Base-by-base conservation (phyloP, 2,113 vertebrate species). In the Bufo gargarizans region DNA sequence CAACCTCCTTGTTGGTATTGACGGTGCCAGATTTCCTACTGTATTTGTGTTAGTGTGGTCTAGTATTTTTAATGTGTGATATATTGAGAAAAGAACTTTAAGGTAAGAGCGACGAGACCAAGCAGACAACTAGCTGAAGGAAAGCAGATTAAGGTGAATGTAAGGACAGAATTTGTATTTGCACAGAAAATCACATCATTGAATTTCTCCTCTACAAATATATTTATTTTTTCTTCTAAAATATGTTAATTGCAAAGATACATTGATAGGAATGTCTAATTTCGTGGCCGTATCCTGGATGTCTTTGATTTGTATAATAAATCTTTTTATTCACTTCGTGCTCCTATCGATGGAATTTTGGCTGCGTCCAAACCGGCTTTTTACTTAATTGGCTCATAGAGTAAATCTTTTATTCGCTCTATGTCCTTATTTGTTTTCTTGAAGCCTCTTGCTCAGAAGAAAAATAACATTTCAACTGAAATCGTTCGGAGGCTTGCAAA, bases 301-400 rank as follows among this genome's bases (percentile, higher is more conserved):
- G 33, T 71, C 82, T 71, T 74, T 74, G 83, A 85, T 85, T 84
- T 56, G 55, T 45, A 84, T 84, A 84, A 84, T 74, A 85, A 86
- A 86, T 86, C 72, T 77, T 49, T 77, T 76, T 76, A 86, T 86
- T 86, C 59, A 63, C 61, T 53, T 78, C 74, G 12, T 63, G 58
- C 74, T 53, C 61, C 74, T 78, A 78, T 86, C 85, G 76, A 78
- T 86, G 85, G 85, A 86, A 78, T 86, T 63, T 78, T 86, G 72
- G 85, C 74, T 65, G 10, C 19, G 45, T 63, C 74, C 85, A 67
- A 65, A 78, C 49, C 59, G 5, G 85, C 85, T 78, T 86, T 86
- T 86, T 86, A 86, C 33, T 63, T 77, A 78, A 86, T 77, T 86
- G 85, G 74, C 85, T 49, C 22, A 10, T 49, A 86, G 71, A 86